Percentiles rank a stretch among this genome's conserved stretches.
These are phyloP conservation scores for Drosophila dives DNA, from an alignment of 2,888 invertebrate genomes.

Conservation along the genomic window DNA sequence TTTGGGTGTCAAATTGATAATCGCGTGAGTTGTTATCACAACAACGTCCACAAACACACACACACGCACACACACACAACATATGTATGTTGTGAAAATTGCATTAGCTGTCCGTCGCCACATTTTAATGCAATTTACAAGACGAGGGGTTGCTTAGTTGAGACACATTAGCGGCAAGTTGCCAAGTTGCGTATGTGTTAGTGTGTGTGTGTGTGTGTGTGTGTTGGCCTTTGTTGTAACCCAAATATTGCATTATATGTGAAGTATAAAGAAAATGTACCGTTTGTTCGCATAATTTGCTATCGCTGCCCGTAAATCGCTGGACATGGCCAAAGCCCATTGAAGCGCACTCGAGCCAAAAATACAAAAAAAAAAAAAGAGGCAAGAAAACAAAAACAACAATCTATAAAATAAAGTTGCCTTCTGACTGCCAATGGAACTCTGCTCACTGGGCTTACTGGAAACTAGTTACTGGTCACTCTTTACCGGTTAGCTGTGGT, in stretches of 20 bases:
- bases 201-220: constrained; percentile 26
- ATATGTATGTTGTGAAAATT: constrained; percentile 53
- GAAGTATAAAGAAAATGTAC: constrained; percentile 66
- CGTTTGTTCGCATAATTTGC: constrained; percentile 80
- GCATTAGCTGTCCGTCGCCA: constrained; percentile 75
- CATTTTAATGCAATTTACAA: constrained; percentile 71
- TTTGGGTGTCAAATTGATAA: constrained; percentile 82
- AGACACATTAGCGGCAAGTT: constrained; percentile 49
- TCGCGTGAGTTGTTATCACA: constrained; percentile 82
- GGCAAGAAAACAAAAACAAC: constrained; percentile 2
- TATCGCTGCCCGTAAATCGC: constrained; percentile 73
- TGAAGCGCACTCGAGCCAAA: constrained; percentile 69
- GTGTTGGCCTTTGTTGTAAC: constrained; percentile 60
- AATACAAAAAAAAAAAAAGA: constrained; percentile 11
- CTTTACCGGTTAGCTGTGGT: constrained; percentile 43
- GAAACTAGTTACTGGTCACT: constrained; percentile 24
- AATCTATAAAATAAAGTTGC: neutral
- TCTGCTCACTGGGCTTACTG: constrained; percentile 16
- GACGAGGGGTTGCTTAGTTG: constrained; percentile 49
- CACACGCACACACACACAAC: constrained; percentile 17
- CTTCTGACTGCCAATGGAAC: constrained; percentile 21
- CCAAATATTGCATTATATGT: constrained; percentile 71
- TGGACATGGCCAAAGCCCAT: constrained; percentile 63
- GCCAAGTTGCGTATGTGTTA: constrained; percentile 38
- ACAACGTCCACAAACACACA: constrained; percentile 54